Percentiles rank a stretch among this genome's conserved stretches.
phyloP scores from a whole-genome alignment of 2,113 vertebrate species.

The Pholis gunnellus region DNA sequence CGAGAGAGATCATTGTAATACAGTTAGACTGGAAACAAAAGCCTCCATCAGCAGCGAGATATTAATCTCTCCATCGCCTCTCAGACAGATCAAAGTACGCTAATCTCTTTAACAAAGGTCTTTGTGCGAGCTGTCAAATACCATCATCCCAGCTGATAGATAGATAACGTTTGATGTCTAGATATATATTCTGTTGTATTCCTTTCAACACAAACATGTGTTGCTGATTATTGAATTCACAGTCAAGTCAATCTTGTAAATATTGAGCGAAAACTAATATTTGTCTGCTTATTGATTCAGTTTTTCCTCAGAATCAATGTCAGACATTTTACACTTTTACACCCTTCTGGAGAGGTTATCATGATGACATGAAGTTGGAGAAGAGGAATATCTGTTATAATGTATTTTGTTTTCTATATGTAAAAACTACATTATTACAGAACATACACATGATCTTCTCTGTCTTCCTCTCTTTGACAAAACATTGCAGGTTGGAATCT shows the following conservation, averaged over 20 bases:
- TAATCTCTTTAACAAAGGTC: conserved; percentile 82
- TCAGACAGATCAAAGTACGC: conserved; percentile 70
- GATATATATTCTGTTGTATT: neutral
- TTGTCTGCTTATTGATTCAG: neutral
- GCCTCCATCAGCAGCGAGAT: conserved; percentile 24
- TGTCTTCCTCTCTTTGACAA: neutral
- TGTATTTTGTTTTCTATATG: neutral
- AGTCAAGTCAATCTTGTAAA: neutral
- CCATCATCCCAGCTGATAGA: conserved; percentile 40
- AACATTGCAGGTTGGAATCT: neutral
- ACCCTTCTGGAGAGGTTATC: neutral
- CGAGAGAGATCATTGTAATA: conserved; percentile 2
- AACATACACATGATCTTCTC: neutral
- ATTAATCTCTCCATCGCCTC: conserved; percentile 57
- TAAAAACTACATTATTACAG: neutral
- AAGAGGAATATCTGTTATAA: neutral
- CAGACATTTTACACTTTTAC: neutral
- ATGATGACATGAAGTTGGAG: neutral
- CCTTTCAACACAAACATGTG: neutral
- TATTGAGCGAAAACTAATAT: neutral
- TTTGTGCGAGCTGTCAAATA: conserved; percentile 75
- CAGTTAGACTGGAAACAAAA: conserved; percentile 31
- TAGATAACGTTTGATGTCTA: neutral
- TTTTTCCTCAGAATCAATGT: neutral
- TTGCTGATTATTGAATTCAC: neutral